Base-by-base conservation (phyloP, 2,888 invertebrate genomes). In the Lumbricus terrestris region DNA sequence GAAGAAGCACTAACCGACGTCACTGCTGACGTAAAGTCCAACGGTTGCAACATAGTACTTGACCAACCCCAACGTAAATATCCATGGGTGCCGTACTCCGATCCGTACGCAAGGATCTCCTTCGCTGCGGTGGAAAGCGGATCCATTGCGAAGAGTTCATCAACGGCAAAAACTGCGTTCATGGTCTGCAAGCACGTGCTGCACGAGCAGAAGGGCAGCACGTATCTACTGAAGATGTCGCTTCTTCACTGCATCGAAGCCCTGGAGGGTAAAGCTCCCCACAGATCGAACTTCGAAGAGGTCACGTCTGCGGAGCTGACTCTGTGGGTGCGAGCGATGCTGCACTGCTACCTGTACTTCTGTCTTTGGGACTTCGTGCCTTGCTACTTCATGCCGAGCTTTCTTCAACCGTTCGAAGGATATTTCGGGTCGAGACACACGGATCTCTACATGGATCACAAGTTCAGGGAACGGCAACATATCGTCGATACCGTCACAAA, bases 81-180 rank as follows among this genome's bases (percentile, higher is more conserved):
- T 88, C 88, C 88, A 11, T 88, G 88, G 88, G 37, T 88, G 11
- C 88, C 88, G 15, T 37, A 88, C 23, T 29, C 20, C 88, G 38
- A 37, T 33, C 88, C 88, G 13, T 88, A 88, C 29, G 88, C 88
- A 1, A 35, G 88, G 13, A 88, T 88, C 16, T 88, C 88, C 0
- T 88, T 88, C 29, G 88, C 88, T 29, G 34, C 88, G 38, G 88
- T 13, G 29, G 88, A 88, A 88, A 88, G 88, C 88, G 37, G 38
- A 38, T 37, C 29, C 23, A 29, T 88, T 88, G 37, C 37, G 1
- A 37, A 23, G n/a, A 37, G 88, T 38, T 88, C 88, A 35, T 23
- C 38, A 29, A 1, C 23, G 3, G 35, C 34, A 35, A 88, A 38
- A 38, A 29, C 38, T 1, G 88, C 88, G 35, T 88, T 88, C 88